These are phyloP conservation scores for Polyommatus iphigenia DNA, from an alignment of 2,888 invertebrate species.

Conservation along the genomic window DNA sequence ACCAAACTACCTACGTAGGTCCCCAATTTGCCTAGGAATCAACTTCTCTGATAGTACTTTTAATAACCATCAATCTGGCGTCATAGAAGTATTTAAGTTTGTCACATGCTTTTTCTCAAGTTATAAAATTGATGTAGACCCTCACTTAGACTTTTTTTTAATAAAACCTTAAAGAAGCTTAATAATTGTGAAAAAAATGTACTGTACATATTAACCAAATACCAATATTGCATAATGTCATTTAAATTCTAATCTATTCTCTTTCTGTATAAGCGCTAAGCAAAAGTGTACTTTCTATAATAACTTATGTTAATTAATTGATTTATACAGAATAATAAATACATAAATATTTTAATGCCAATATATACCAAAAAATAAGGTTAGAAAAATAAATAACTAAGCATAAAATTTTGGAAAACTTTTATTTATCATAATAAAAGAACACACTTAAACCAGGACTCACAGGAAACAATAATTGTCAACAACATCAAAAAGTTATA, in stretches of 20 bases:
- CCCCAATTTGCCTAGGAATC: no score
- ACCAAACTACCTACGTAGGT: no score
- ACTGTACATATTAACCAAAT: no score
- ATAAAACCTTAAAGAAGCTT: background rate
- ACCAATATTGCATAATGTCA: no score
- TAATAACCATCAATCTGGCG: no score
- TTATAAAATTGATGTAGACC: background rate
- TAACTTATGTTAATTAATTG: background rate
- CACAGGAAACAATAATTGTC: conserved; percentile 58
- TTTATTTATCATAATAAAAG: conserved; percentile 67
- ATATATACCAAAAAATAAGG: conserved; percentile 31
- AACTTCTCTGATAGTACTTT: no score
- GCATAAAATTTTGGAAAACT: conserved; percentile 63
- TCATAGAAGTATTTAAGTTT: background rate
- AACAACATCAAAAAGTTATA: conserved; percentile 36
- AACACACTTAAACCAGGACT: conserved; percentile 65
- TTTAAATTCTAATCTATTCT: background rate
- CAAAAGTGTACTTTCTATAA: background rate
- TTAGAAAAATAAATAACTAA: conserved; percentile 55
- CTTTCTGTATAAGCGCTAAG: background rate
- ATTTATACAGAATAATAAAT: background rate
- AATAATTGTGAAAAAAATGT: no score
- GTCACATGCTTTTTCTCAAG: background rate
- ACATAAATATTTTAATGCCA: background rate
- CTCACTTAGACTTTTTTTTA: background rate